Conservation (phyloP, 2,797 vertebrate genomes). For the Halcyon smyrnensis region DNA sequence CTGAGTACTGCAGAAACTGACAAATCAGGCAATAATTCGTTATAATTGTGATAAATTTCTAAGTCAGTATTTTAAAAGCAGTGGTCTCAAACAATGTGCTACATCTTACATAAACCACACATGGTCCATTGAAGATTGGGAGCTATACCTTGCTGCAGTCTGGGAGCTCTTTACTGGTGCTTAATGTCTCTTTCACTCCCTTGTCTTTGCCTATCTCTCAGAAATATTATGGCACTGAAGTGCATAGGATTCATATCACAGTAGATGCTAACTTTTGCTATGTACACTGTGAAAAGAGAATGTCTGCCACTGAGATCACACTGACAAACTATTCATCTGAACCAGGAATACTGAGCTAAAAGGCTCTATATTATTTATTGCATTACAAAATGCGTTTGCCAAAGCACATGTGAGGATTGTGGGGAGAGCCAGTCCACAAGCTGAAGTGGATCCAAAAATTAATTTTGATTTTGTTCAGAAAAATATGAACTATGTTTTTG, state of each 20-base stretch:
- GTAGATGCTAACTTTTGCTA: background rate
- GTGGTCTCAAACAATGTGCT: background rate
- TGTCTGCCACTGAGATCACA: background rate
- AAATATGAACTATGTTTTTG: background rate
- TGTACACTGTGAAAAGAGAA: background rate
- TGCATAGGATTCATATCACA: background rate
- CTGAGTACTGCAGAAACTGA: background rate
- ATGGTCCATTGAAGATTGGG: rapidly evolving
- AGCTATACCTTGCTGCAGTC: background rate
- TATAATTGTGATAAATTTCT: background rate
- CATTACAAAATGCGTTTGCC: background rate
- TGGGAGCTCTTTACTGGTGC: background rate
- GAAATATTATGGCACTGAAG: background rate
- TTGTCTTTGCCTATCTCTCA: background rate
- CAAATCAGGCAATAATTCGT: background rate
- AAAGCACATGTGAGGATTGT: background rate
- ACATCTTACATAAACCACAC: background rate
- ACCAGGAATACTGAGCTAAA: background rate
- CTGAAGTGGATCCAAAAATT: background rate
- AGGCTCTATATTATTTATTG: rapidly evolving
- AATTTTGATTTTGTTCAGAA: background rate
- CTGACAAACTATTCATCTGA: background rate
- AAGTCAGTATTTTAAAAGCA: background rate
- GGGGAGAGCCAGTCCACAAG: background rate
- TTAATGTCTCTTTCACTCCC: background rate